Conservation (phyloP, 2,888 invertebrate species). For the Hoplodrina blanda region DNA sequence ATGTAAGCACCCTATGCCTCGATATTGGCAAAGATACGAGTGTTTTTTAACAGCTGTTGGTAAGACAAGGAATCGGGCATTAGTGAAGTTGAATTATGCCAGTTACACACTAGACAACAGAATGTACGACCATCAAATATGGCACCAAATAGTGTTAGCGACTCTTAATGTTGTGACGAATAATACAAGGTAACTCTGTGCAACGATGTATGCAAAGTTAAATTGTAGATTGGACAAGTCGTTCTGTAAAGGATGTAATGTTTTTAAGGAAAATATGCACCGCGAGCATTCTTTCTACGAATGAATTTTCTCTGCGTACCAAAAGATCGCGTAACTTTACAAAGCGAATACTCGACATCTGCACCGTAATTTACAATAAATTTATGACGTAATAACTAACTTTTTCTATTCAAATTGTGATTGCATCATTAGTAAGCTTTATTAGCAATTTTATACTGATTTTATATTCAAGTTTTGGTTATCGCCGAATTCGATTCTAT, state of each 20-base stretch:
- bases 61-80: conserved; percentile 11
- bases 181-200: conserved; percentile 15
- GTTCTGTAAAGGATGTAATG: neutral
- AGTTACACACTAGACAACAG: conserved; percentile 32
- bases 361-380: neutral
- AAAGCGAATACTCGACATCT: neutral
- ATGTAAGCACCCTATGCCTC: too few species aligned
- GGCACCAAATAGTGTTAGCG: conserved; percentile 20
- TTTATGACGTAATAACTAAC: conserved; percentile 17
- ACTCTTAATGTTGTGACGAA: neutral
- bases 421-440: conserved; percentile 21
- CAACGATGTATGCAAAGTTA: neutral
- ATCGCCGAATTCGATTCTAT: conserved; percentile 32
- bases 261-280: neutral
- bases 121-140: conserved; percentile 23
- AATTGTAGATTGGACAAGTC: conserved; percentile 15
- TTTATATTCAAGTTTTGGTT: conserved; percentile 6
- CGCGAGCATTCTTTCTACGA: too few species aligned
- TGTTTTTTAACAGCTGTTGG: neutral
- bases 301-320: too few species aligned
- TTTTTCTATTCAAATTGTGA: conserved; percentile 16
- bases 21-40: neutral
- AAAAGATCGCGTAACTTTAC: too few species aligned
- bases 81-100: neutral
- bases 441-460: conserved; percentile 5